These are phyloP conservation scores for Avahi laniger DNA, from an alignment of 2,797 vertebrate genomes.

Conservation along the genomic window DNA sequence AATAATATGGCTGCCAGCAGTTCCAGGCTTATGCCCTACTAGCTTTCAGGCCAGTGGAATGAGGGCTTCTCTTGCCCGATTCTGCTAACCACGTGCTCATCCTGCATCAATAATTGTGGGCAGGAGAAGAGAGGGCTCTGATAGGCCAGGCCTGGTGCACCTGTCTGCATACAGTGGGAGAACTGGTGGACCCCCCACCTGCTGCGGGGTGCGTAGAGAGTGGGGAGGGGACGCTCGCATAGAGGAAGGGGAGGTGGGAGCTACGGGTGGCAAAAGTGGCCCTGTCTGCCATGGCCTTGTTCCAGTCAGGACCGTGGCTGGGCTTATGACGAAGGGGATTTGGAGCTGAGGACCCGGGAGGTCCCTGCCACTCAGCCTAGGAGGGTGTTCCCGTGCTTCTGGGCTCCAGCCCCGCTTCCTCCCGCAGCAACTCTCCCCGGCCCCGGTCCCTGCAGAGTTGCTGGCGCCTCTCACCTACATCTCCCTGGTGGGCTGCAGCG, in stretches of 20 bases:
- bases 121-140: not conserved
- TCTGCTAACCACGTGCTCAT: not conserved
- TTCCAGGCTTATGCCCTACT: not conserved
- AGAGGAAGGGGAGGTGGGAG: not conserved
- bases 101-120: not conserved
- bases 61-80: not conserved
- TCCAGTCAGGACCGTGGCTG: not conserved
- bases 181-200: no score
- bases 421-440: slow-evolving; percentile 54
- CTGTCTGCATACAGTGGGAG: not conserved
- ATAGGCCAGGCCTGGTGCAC: not conserved
- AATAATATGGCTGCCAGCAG: not conserved
- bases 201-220: not conserved
- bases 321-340: not conserved
- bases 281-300: not conserved
- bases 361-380: not conserved
- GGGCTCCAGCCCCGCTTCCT: not conserved
- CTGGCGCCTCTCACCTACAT: slow-evolving; percentile 70
- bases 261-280: not conserved
- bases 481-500: slow-evolving; percentile 76
- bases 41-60: not conserved
- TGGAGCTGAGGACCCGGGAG: not conserved
- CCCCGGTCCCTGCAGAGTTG: not conserved
- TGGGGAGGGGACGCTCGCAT: not conserved
- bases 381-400: no score